phyloP scores from a whole-genome alignment of 1,140 invertebrate genomes.

The Bombus difficillimus region DNA sequence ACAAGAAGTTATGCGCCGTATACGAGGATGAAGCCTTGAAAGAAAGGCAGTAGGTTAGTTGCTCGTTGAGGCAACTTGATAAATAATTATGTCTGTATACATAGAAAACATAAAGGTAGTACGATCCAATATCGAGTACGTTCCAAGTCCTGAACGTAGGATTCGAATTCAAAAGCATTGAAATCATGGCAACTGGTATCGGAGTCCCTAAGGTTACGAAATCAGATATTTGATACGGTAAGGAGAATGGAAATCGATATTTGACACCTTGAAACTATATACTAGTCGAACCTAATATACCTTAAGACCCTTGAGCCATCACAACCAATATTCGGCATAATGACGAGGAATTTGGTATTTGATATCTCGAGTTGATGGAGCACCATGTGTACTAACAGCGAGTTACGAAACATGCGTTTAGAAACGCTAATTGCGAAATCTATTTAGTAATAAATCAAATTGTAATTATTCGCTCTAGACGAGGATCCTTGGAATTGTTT shows the following conservation, averaged over 20 bases:
- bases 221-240: background rate
- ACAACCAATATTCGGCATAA: background rate
- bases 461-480: background rate
- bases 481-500: too few species aligned
- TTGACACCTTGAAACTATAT: background rate
- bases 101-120: too few species aligned
- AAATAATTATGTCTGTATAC: too few species aligned
- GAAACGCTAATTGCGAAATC: background rate
- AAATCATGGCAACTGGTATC: background rate
- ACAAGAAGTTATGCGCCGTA: too few species aligned
- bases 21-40: too few species aligned
- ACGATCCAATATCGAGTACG: too few species aligned
- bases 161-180: background rate
- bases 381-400: too few species aligned
- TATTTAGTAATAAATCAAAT: background rate
- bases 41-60: too few species aligned
- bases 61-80: too few species aligned
- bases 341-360: too few species aligned
- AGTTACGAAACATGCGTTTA: background rate
- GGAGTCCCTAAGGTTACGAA: background rate
- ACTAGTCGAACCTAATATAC: background rate
- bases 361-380: background rate
- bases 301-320: background rate
- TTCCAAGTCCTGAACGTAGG: too few species aligned
- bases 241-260: background rate